A percentile compares a stretch with the other conserved stretches of the same genome.
Evolutionary conservation across 2,888 invertebrate genomes (phyloP).

Genomic region (Conchocele bisecta): DNA sequence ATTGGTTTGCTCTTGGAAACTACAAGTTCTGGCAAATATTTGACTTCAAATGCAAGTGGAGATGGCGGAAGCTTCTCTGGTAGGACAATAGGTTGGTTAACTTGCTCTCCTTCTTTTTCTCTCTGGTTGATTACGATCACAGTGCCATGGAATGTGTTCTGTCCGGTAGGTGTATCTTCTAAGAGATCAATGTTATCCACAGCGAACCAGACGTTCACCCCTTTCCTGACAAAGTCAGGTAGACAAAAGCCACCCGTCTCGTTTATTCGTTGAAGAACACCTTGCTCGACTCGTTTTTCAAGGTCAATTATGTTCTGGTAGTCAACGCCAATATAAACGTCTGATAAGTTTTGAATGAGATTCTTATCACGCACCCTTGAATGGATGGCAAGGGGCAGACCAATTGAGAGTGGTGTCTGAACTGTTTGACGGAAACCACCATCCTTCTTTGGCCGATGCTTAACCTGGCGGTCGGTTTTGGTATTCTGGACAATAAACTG

Average conservation of each 20-base stretch:
- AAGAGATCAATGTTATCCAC: constrained; percentile 45
- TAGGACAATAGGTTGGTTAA: constrained; percentile 26
- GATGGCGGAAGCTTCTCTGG: constrained; percentile 24
- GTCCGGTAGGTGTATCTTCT: constrained; percentile 35
- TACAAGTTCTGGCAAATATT: neutral
- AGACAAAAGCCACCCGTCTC: constrained; percentile 29
- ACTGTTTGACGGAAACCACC: constrained; percentile 16
- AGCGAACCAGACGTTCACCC: constrained; percentile 43
- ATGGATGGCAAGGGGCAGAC: constrained; percentile 9
- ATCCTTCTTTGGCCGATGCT: constrained; percentile 28
- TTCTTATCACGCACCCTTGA: constrained; percentile 11
- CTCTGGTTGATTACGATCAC: constrained; percentile 33
- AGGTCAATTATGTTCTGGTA: constrained; percentile 3
- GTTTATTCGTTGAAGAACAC: constrained; percentile 22
- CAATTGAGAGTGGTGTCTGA: constrained; percentile 17
- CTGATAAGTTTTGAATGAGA: constrained; percentile 10
- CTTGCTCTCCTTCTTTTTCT: constrained; percentile 29
- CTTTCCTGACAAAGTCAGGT: constrained; percentile 41
- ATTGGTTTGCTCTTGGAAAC: neutral
- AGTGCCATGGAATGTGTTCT: constrained; percentile 12
- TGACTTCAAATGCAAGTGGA: neutral
- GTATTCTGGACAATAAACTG: constrained; percentile 39
- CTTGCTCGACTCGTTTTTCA: constrained; percentile 14
- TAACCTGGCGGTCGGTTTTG: constrained; percentile 28
- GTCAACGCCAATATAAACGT: neutral